These are phyloP conservation scores for Aplochiton taeniatus DNA, from an alignment of 2,797 vertebrate genomes.

Conservation along the genomic window DNA sequence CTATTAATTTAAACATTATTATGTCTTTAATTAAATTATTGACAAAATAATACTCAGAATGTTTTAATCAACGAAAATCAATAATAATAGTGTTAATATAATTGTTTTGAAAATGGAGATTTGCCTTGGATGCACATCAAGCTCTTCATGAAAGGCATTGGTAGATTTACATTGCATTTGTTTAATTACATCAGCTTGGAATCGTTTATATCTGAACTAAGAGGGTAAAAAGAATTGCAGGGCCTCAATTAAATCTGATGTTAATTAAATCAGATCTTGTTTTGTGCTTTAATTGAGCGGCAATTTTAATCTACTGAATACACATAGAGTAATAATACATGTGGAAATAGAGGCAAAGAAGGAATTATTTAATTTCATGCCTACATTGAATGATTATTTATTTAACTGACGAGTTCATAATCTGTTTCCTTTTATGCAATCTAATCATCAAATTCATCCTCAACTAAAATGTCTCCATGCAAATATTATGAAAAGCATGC, in stretches of 20 bases:
- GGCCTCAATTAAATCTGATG: constrained; percentile 83
- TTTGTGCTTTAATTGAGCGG: constrained; percentile 83
- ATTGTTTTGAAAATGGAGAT: constrained; percentile 73
- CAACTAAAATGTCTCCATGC: constrained; percentile 55
- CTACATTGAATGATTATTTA: constrained; percentile 66
- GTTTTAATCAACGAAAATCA: constrained; percentile 68
- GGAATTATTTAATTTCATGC: constrained; percentile 83
- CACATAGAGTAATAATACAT: constrained; percentile 72
- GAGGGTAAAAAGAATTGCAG: constrained; percentile 71
- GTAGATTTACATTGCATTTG: constrained; percentile 69
- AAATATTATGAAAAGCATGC: constrained; percentile 1
- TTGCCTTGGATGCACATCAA: constrained; percentile 70
- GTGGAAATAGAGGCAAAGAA: constrained; percentile 67
- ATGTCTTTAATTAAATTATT: constrained; percentile 81
- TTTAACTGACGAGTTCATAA: constrained; percentile 70
- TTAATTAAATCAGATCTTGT: constrained; percentile 87
- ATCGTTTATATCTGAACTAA: constrained; percentile 70
- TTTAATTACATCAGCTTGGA: constrained; percentile 73
- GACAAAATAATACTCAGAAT: constrained; percentile 65
- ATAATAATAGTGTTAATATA: constrained; percentile 70
- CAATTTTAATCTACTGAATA: constrained; percentile 84
- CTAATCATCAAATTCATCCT: constrained; percentile 60
- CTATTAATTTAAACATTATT: constrained; percentile 65
- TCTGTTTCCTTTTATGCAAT: constrained; percentile 59
- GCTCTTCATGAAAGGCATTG: constrained; percentile 60